Evolutionary conservation across 2,797 vertebrate species (phyloP).

Genomic region (Micropoecilia bifurca): DNA sequence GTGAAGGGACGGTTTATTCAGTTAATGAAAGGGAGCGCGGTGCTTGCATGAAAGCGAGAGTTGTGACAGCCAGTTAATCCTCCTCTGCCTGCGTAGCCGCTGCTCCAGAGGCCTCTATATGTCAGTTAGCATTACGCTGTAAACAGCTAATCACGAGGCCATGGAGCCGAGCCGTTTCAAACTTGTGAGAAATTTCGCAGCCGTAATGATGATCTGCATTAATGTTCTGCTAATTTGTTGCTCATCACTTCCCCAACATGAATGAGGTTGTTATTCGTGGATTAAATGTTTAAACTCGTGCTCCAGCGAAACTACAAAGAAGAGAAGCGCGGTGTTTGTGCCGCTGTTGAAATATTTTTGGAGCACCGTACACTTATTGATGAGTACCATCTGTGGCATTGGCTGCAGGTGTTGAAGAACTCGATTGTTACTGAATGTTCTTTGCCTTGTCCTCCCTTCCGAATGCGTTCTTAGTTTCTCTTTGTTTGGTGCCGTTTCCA

Average conservation of each 20-base stretch:
- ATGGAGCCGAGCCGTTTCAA: conserved; percentile 47
- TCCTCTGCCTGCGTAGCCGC: conserved; percentile 61
- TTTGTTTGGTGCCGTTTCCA: conserved; percentile 17
- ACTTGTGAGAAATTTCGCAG: conserved; percentile 61
- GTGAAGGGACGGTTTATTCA: conserved; percentile 74
- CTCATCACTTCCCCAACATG: conserved; percentile 50
- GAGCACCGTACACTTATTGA: conserved; percentile 52
- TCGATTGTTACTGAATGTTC: conserved; percentile 52
- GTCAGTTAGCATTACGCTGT: conserved; percentile 78
- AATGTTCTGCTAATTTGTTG: conserved; percentile 66
- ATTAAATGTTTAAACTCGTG: conserved; percentile 60
- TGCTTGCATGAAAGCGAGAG: conserved; percentile 62
- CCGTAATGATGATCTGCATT: conserved; percentile 71
- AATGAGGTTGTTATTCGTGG: conserved; percentile 43
- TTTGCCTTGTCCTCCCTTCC: conserved; percentile 27
- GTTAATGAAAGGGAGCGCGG: conserved; percentile 73
- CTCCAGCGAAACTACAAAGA: conserved; percentile 23
- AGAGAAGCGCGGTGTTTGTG: conserved; percentile 17
- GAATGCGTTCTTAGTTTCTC: conserved; percentile 31
- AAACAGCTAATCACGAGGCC: conserved; percentile 64
- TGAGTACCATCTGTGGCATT: conserved; percentile 45
- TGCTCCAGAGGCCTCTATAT: conserved; percentile 75
- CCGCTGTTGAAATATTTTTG: conserved; percentile 27
- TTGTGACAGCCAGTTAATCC: conserved; percentile 71
- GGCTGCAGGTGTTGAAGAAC: conserved; percentile 59